Conservation (phyloP, 2,113 vertebrate genomes). For the Mohoua ochrocephala region DNA sequence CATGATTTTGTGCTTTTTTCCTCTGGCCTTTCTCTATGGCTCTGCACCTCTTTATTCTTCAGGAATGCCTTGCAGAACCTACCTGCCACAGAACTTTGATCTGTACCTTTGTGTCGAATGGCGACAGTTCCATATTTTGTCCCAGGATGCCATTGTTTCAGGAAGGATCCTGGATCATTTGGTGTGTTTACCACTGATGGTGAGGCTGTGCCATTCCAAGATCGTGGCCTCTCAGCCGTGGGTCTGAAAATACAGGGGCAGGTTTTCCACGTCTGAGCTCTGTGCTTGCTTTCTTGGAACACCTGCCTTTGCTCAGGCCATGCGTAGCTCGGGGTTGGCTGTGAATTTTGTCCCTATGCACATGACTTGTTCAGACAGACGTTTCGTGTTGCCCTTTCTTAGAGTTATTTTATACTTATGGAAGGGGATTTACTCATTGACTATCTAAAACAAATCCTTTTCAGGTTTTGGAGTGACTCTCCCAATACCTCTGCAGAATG, state of each 20-base stretch:
- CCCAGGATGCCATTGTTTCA: not conserved
- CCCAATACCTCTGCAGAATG: not conserved
- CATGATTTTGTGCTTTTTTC: not conserved
- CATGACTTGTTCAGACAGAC: not conserved
- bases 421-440: not conserved
- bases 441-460: not conserved
- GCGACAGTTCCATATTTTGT: not conserved
- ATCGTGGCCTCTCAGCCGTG: not conserved
- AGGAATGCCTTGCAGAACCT: not conserved
- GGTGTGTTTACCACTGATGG: not conserved
- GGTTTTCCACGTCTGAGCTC: not conserved
- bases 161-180: not conserved
- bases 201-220: not conserved
- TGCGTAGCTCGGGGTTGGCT: not conserved
- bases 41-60: not conserved
- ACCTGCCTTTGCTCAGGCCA: not conserved
- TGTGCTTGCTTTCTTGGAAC: not conserved
- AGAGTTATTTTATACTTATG: not conserved
- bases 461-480: not conserved
- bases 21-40: not conserved
- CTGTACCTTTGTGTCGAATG: not conserved
- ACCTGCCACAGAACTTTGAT: too few species aligned
- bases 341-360: not conserved
- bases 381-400: not conserved
- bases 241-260: not conserved